Evolutionary conservation across 2,888 invertebrate genomes (phyloP).

Genomic region (Heliothis peltigera): DNA sequence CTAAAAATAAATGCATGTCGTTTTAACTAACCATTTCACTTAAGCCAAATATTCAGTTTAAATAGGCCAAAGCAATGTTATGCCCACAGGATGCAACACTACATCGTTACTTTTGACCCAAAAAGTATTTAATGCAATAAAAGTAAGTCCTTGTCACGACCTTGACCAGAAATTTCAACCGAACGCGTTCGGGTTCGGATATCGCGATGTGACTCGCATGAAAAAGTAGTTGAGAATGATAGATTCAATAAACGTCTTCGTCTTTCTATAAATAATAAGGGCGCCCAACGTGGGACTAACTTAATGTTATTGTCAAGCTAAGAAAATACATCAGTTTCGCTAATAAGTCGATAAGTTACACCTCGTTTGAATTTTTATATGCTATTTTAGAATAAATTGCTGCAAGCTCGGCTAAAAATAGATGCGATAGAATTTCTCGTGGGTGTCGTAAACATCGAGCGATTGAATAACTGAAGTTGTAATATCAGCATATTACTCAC

Average conservation of each 20-base stretch:
- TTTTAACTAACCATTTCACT: slow-evolving; percentile 17
- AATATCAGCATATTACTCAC: not conserved
- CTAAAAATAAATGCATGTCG: slow-evolving; percentile 4
- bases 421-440: slow-evolving; percentile 1
- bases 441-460: slow-evolving; percentile 22
- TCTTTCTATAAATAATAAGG: slow-evolving; percentile 18
- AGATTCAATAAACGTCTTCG: slow-evolving; percentile 25
- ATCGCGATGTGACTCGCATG: slow-evolving; percentile 29
- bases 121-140: slow-evolving; percentile 40
- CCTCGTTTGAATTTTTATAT: not conserved
- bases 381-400: slow-evolving; percentile 6
- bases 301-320: not conserved
- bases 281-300: slow-evolving; percentile 24
- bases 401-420: slow-evolving; percentile 20
- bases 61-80: slow-evolving; percentile 35
- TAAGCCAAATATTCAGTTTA: slow-evolving; percentile 31
- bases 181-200: slow-evolving; percentile 32
- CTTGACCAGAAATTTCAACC: slow-evolving; percentile 58
- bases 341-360: not conserved
- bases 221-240: slow-evolving; percentile 24
- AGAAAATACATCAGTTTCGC: not conserved
- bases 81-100: slow-evolving; percentile 36
- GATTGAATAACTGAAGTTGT: not conserved
- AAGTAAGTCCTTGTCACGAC: slow-evolving; percentile 57
- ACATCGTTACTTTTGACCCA: slow-evolving; percentile 41